Percentiles rank a stretch among this genome's conserved stretches.
These are phyloP conservation scores for Intellagama lesueurii DNA, from an alignment of 2,797 vertebrate genomes.

Conservation along the genomic window DNA sequence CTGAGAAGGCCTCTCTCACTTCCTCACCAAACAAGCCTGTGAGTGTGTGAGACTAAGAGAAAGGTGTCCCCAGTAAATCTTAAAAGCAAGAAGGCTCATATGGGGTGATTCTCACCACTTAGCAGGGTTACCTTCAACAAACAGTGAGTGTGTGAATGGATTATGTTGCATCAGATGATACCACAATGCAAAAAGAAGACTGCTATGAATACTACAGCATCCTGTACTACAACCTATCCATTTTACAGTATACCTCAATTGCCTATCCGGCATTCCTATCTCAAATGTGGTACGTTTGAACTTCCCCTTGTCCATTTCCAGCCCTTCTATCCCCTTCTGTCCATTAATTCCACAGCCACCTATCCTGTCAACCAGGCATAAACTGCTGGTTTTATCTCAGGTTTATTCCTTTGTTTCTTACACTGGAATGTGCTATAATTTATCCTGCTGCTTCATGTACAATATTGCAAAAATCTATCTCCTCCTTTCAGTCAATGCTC, in stretches of 20 bases:
- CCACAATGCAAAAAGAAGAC: too few species aligned
- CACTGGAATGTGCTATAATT: background rate
- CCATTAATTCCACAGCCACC: background rate
- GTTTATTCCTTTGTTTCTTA: background rate
- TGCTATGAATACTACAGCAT: background rate
- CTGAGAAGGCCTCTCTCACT: too few species aligned
- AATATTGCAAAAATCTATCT: background rate
- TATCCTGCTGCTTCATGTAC: background rate
- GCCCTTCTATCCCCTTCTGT: background rate
- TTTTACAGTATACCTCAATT: background rate
- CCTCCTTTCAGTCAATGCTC: background rate
- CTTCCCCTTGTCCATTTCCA: background rate
- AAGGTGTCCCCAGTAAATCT: too few species aligned
- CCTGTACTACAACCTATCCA: background rate
- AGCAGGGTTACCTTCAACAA: too few species aligned
- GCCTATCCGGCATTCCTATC: background rate
- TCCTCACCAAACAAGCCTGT: too few species aligned
- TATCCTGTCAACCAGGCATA: background rate
- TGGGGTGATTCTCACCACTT: too few species aligned
- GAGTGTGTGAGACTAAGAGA: too few species aligned
- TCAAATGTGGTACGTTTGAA: background rate
- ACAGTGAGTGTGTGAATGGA: too few species aligned
- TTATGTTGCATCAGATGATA: too few species aligned
- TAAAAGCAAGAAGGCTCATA: too few species aligned
- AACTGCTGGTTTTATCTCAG: background rate